These are phyloP conservation scores for Rallus crepitans DNA, from an alignment of 2,797 vertebrate genomes.

Conservation along the genomic window DNA sequence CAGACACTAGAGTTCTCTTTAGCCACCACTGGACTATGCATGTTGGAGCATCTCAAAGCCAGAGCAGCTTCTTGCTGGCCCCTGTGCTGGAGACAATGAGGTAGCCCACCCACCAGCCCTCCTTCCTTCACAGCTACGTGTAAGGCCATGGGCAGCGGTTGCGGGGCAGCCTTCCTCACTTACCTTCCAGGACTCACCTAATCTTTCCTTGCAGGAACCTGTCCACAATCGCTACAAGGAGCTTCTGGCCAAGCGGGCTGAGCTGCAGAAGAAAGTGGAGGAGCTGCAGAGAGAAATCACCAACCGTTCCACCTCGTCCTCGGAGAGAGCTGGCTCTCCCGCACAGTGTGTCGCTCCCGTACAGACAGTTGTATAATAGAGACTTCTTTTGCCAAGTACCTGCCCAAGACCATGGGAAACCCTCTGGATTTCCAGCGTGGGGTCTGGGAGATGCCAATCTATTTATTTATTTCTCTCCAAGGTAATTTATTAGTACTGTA, in stretches of 20 bases:
- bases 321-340: slow-evolving; percentile 88
- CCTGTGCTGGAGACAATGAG: rapidly evolving
- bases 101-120: no score
- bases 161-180: rapidly evolving
- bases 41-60: background rate
- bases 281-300: slow-evolving; percentile 93
- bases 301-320: slow-evolving; percentile 88
- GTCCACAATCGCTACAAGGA: slow-evolving; percentile 94
- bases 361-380: slow-evolving; percentile 88
- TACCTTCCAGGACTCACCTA: background rate
- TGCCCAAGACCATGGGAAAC: background rate
- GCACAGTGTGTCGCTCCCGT: slow-evolving; percentile 90
- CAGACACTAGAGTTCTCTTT: rapidly evolving
- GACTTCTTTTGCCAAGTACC: background rate
- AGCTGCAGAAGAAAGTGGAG: slow-evolving; percentile 95
- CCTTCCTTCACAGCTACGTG: background rate
- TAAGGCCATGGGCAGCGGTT: rapidly evolving
- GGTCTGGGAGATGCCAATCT: slow-evolving; percentile 53
- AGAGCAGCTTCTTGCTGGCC: background rate
- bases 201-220: slow-evolving; percentile 83
- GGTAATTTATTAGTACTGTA: slow-evolving; percentile 73
- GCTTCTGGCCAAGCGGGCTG: slow-evolving; percentile 91
- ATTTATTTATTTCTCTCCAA: slow-evolving; percentile 78
- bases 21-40: rapidly evolving
- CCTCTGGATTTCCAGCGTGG: background rate